Evolutionary conservation across 2,797 vertebrate genomes (phyloP).

Genomic region (Chrosomus eos): DNA sequence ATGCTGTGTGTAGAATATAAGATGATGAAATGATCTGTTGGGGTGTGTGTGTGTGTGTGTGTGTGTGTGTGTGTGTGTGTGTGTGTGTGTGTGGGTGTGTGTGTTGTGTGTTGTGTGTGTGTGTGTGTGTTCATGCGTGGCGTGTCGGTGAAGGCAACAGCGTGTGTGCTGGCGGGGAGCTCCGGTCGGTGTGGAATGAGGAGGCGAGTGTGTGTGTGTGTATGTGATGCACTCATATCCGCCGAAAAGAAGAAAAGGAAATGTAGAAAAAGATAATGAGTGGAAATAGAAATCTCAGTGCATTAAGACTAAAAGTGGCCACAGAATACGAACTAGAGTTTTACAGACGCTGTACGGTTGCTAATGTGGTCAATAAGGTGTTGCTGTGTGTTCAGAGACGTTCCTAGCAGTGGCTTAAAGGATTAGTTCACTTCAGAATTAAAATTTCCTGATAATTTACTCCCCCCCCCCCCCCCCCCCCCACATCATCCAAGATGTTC

Average conservation of each 20-base stretch:
- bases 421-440: too few species aligned
- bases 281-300: neutral
- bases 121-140: constrained; percentile 10
- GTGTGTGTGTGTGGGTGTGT: constrained; percentile 22
- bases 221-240: neutral
- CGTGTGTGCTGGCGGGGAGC: constrained; percentile 33
- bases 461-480: rapidly evolving
- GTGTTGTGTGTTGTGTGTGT: constrained; percentile 52
- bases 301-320: neutral
- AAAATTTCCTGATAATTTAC: too few species aligned
- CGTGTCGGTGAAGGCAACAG: constrained; percentile 6
- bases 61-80: constrained; percentile 7
- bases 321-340: neutral
- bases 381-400: neutral
- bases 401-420: neutral
- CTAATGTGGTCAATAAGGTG: neutral
- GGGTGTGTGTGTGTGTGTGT: constrained; percentile 49
- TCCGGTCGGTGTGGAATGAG: constrained; percentile 28
- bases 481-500: too few species aligned
- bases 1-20: constrained; percentile 64
- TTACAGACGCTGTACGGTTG: too few species aligned
- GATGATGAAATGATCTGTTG: constrained; percentile 70
- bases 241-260: constrained; percentile 8
- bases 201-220: constrained; percentile 24
- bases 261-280: constrained; percentile 21